Evolutionary conservation across 2,888 invertebrate species (phyloP).

Genomic region (Cyclophora punctaria): DNA sequence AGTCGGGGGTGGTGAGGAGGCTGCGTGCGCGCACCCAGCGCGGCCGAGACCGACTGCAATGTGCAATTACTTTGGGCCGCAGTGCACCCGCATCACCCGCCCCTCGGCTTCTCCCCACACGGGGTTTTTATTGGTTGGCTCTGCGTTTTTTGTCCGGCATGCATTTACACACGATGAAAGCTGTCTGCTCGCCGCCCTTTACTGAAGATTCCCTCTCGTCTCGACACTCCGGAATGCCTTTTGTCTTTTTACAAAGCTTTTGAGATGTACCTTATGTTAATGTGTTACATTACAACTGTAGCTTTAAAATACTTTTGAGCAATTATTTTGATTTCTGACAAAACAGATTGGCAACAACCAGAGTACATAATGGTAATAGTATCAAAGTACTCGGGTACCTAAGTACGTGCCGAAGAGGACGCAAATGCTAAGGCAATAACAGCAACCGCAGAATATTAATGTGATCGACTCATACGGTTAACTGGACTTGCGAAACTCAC

Average conservation of each 20-base stretch:
- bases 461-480: constrained; percentile 61
- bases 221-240: constrained; percentile 56
- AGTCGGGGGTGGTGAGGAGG: constrained; percentile 35
- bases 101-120: constrained; percentile 66
- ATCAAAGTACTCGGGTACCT: constrained; percentile 14
- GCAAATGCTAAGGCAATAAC: constrained; percentile 54
- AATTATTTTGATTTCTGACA: not conserved
- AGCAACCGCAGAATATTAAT: constrained; percentile 68
- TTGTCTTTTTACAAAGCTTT: constrained; percentile 45
- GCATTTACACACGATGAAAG: constrained; percentile 66
- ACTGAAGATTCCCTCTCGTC: constrained; percentile 58
- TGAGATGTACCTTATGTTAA: constrained; percentile 7
- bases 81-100: constrained; percentile 63
- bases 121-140: constrained; percentile 70
- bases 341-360: not conserved
- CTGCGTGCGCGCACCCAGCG: constrained; percentile 70
- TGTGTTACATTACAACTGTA: constrained; percentile 8
- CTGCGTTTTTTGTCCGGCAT: constrained; percentile 65
- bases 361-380: constrained; percentile 13
- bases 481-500: constrained; percentile 72
- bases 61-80: constrained; percentile 54
- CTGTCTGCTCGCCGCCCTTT: constrained; percentile 60
- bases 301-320: constrained; percentile 6
- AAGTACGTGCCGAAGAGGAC: constrained; percentile 28
- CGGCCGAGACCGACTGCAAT: constrained; percentile 63